Evolutionary conservation across 2,113 vertebrate genomes (phyloP).

Genomic region (Cinclus cinclus): DNA sequence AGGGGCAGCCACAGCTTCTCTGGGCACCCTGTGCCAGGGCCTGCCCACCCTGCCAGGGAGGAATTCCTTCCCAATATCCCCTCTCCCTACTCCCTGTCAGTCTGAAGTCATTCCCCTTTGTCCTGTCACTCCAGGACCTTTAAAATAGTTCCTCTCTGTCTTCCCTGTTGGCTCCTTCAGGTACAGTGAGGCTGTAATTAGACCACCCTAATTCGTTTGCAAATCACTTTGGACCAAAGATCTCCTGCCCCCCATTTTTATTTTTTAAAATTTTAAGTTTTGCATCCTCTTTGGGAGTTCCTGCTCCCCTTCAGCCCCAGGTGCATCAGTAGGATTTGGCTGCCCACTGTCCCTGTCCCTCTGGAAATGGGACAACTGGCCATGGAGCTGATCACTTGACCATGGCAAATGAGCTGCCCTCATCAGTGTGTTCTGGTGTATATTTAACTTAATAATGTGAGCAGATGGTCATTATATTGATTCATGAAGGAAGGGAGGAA

Average conservation of each 20-base stretch:
- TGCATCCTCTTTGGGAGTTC: not conserved
- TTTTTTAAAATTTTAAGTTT: not conserved
- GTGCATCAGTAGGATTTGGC: not conserved
- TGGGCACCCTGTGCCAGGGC: not conserved
- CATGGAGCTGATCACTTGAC: not conserved
- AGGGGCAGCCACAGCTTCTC: not conserved
- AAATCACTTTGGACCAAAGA: not conserved
- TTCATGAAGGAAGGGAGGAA: not conserved
- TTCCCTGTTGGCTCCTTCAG: not conserved
- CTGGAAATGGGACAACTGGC: slow-evolving; percentile 6
- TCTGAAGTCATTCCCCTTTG: not conserved
- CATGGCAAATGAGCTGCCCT: slow-evolving; percentile 23
- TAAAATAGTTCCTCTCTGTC: not conserved
- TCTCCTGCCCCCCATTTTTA: not conserved
- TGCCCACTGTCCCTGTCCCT: not conserved
- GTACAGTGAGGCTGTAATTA: not conserved
- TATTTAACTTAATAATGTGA: slow-evolving; percentile 48
- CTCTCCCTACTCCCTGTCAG: fast-evolving
- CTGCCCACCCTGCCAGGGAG: fast-evolving
- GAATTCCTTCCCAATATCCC: not conserved
- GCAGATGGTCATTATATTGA: slow-evolving; percentile 51
- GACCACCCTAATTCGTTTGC: not conserved
- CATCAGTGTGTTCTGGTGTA: not conserved
- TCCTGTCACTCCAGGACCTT: not conserved
- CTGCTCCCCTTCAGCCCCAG: not conserved